phyloP scores from a whole-genome alignment of 2,797 vertebrate genomes.

The Allobates femoralis region DNA sequence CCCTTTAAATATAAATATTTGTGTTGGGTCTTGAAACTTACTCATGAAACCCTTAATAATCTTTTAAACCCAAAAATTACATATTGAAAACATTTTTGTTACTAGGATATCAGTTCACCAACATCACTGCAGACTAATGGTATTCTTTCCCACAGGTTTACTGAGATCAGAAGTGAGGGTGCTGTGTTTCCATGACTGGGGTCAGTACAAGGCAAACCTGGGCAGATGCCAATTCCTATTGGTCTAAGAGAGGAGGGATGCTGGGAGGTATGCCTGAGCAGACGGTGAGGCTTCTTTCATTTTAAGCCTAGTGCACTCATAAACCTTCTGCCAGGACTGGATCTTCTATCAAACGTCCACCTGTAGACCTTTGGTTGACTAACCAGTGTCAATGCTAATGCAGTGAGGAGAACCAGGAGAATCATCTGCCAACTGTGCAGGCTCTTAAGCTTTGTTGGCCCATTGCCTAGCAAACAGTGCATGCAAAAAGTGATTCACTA shows the following conservation, averaged over 20 bases:
- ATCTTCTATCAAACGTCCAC: background rate
- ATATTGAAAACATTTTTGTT: background rate
- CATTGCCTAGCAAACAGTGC: background rate
- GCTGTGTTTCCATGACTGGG: background rate
- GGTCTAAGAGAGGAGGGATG: background rate
- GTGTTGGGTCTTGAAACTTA: background rate
- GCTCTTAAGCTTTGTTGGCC: background rate
- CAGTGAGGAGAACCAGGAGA: background rate
- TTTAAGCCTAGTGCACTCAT: background rate
- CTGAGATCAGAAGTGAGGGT: background rate
- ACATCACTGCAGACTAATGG: background rate
- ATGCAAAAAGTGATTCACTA: slow-evolving; percentile 11
- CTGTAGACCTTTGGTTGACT: background rate
- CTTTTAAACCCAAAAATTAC: background rate
- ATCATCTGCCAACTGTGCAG: background rate
- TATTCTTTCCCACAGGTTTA: background rate
- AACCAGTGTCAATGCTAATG: background rate
- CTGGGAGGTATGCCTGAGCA: too few relatives aligned
- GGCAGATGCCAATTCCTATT: background rate
- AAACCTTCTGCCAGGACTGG: background rate
- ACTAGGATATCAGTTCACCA: background rate
- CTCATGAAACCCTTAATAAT: background rate
- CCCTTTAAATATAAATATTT: background rate
- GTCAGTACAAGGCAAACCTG: background rate
- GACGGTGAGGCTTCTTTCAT: background rate